These are phyloP conservation scores for Dichetophora obliterata DNA, from an alignment of 2,888 invertebrate species.

Conservation along the genomic window DNA sequence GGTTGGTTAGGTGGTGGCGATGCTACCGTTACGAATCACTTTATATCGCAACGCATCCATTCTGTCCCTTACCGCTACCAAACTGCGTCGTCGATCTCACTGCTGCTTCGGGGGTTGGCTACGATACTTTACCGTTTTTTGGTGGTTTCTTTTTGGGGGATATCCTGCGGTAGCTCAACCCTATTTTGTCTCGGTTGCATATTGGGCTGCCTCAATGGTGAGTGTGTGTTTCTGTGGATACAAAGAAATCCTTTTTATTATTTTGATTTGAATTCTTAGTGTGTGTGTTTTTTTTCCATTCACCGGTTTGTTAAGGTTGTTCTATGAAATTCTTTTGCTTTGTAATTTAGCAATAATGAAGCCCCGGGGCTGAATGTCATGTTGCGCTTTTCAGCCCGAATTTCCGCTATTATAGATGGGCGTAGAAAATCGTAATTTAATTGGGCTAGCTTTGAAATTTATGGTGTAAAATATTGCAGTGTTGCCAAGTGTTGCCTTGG, in stretches of 20 bases:
- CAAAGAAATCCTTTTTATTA: slow-evolving; percentile 39
- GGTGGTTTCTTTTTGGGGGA: slow-evolving; percentile 25
- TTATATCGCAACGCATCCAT: background rate
- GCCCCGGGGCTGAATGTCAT: slow-evolving; percentile 11
- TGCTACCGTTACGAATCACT: slow-evolving; percentile 5
- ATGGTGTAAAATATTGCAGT: slow-evolving; percentile 7
- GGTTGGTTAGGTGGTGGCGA: slow-evolving; percentile 16
- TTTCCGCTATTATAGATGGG: slow-evolving; percentile 16
- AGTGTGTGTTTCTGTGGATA: background rate
- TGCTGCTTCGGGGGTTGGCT: slow-evolving; percentile 1
- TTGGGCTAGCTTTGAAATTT: slow-evolving; percentile 34
- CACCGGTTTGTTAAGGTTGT: background rate
- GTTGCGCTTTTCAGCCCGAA: slow-evolving; percentile 29
- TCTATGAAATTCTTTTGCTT: slow-evolving; percentile 30
- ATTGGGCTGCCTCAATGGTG: slow-evolving; percentile 9
- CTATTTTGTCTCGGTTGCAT: slow-evolving; percentile 33
- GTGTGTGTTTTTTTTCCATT: background rate
- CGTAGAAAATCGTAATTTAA: slow-evolving; percentile 38
- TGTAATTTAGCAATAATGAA: slow-evolving; percentile 27
- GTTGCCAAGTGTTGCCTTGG: slow-evolving; percentile 21
- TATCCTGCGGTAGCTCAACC: slow-evolving; percentile 49
- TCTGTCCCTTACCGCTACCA: background rate
- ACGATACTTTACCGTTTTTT: background rate
- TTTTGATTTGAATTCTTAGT: slow-evolving; percentile 34
- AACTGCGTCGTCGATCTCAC: background rate